A percentile compares a stretch with the other conserved stretches of the same genome.
phyloP scores from a whole-genome alignment of 2,113 vertebrate species.

The Larimichthys polyactis region DNA sequence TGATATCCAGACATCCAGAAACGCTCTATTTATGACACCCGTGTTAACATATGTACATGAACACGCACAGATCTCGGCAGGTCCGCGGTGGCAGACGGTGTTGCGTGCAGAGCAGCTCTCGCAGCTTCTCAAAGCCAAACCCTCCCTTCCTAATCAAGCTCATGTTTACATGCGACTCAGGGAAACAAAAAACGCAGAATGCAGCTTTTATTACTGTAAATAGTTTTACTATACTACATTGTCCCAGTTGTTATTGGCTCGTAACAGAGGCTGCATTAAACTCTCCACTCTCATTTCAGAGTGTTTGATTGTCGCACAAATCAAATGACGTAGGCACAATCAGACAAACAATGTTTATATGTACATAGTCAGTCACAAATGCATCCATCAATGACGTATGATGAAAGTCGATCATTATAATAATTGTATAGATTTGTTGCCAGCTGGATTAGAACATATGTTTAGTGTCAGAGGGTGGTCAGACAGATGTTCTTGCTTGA shows the following conservation, averaged over 20 bases:
- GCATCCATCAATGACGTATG: not conserved
- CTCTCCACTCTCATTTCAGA: slow-evolving; percentile 8
- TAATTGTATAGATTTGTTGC: not conserved
- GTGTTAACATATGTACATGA: not conserved
- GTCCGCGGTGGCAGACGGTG: slow-evolving; percentile 4
- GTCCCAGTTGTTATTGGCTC: slow-evolving; percentile 26
- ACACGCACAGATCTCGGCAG: not conserved
- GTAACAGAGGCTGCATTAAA: slow-evolving; percentile 23
- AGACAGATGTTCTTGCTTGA: not conserved
- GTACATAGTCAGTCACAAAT: not conserved
- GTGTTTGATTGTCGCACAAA: slow-evolving; percentile 11
- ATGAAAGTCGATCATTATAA: not conserved
- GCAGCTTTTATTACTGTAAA: slow-evolving; percentile 39
- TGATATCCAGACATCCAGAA: slow-evolving; percentile 18
- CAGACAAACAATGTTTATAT: not conserved
- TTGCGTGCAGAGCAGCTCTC: slow-evolving; percentile 32
- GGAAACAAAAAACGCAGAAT: slow-evolving; percentile 1
- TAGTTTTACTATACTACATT: slow-evolving; percentile 23
- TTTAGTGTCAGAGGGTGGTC: not conserved
- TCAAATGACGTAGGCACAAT: not conserved
- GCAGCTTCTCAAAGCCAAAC: slow-evolving; percentile 25
- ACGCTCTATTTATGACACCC: not conserved
- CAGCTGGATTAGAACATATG: not conserved
- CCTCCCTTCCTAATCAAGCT: slow-evolving; percentile 34
- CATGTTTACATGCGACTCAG: slow-evolving; percentile 17